Percentiles rank a stretch among this genome's conserved stretches.
These are phyloP conservation scores for Trachemys scripta DNA, from an alignment of 2,113 vertebrate genomes.

Conservation along the genomic window DNA sequence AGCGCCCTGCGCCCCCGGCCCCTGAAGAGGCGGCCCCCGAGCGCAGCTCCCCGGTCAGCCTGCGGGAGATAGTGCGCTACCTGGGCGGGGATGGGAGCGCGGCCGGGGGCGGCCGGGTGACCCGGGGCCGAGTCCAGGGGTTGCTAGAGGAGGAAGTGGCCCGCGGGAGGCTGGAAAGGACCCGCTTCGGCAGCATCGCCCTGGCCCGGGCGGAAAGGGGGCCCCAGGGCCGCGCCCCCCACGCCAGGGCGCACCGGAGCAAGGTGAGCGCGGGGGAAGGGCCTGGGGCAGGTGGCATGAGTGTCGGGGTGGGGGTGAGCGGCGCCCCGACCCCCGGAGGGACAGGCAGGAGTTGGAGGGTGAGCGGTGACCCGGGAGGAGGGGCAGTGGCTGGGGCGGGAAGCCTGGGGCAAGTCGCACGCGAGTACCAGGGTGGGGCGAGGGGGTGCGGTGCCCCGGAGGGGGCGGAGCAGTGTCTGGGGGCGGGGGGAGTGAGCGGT, in stretches of 20 bases:
- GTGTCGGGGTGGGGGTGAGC: conserved; percentile 35
- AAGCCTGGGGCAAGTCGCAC: neutral
- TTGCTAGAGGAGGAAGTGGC: conserved; percentile 83
- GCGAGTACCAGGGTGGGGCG: conserved; percentile 33
- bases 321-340: neutral
- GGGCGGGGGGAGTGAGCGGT: neutral
- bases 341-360: conserved; percentile 13
- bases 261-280: neutral
- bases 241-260: neutral
- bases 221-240: conserved; percentile 61
- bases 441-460: neutral
- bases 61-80: conserved; percentile 74
- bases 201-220: conserved; percentile 80
- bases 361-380: neutral
- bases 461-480: neutral
- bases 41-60: conserved; percentile 61
- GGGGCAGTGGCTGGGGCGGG: neutral
- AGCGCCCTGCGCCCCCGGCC: conserved; percentile 78
- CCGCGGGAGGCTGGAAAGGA: conserved; percentile 83
- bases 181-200: conserved; percentile 82
- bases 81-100: conserved; percentile 75
- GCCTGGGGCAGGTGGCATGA: neutral
- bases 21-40: conserved; percentile 56
- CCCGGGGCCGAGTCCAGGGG: conserved; percentile 86
- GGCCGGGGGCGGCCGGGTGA: conserved; percentile 74